Evolutionary conservation across 2,797 vertebrate species (phyloP), one percentile per base, ranked within the genome.

Genomic region (Gymnoscopelus microlampas): DNA sequence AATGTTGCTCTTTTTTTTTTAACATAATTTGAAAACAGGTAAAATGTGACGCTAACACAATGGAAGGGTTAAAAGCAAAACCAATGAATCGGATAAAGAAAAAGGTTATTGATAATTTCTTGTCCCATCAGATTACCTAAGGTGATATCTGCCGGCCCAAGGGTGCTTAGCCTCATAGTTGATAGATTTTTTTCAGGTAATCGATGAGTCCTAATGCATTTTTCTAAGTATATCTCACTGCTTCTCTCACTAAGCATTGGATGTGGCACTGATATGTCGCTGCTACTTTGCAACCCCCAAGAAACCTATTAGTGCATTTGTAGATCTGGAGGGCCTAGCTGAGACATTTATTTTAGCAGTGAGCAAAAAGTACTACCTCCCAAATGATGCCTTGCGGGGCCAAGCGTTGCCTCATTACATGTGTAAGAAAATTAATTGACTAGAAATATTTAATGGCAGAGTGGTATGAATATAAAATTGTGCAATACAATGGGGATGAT

Each of bases 391-490:
- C 91, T 87, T 19, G 78, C 83, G 76, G 89, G 88, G 82, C 84
- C 87, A 66, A 87, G 89, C 79, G 85, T 86, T 87, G 90, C 85
- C 90, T 93, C 91, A 91, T 92, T 93, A 92, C 83, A 82, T 82
- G 81, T 78, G 55, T 85, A 73, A 76, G 80, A 74, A 85, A 90
- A 90, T 90, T 90, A 92, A 93, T 90, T 93, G 86, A 90, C 90
- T 85, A 87, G 90, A 91, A 92, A 88, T 91, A 91, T 93, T 92
- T 92, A 92, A 92, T 92, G 87, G 82, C 80, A 88, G 88, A 84
- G 75, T 53, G 86, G 82, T 86, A 88, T 89, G 90, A 91, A 90
- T 91, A 91, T 89, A 91, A 86, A 91, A 86, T 72, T 70, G 86
- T 60, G 82, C 73, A 63, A 86, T 80, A 78, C 83, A 77, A 84